phyloP scores from a whole-genome alignment of 2,888 invertebrate genomes.

The Melolontha melolontha region DNA sequence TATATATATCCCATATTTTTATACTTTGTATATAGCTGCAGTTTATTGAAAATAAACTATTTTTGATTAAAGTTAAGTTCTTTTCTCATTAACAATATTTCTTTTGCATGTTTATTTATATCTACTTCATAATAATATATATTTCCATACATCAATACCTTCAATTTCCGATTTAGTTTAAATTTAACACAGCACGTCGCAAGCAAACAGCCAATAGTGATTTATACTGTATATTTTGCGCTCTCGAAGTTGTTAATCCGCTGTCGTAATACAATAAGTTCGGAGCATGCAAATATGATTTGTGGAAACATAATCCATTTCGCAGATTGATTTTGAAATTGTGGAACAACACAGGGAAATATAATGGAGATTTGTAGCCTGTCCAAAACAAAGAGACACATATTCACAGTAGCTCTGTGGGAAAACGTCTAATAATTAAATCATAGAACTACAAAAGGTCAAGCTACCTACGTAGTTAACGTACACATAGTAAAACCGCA shows the following conservation, averaged over 20 bases:
- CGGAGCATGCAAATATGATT: conserved; percentile 4
- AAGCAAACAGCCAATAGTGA: background rate
- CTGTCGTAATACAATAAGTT: background rate
- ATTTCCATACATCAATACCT: too few relatives aligned
- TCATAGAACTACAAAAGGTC: too few relatives aligned
- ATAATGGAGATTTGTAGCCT: conserved; percentile 6
- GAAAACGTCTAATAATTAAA: conserved; percentile 1
- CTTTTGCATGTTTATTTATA: too few relatives aligned
- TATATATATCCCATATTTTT: too few relatives aligned
- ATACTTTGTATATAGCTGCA: too few relatives aligned
- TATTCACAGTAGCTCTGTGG: background rate
- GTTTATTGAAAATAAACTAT: too few relatives aligned
- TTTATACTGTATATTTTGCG: background rate
- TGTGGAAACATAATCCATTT: conserved; percentile 2
- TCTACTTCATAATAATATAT: too few relatives aligned
- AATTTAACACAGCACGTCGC: background rate
- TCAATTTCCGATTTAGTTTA: too few relatives aligned
- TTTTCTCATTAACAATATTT: too few relatives aligned
- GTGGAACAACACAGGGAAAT: background rate
- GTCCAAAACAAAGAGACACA: conserved; percentile 12
- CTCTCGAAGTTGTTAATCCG: conserved; percentile 8
- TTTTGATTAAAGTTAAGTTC: too few relatives aligned
- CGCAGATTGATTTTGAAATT: conserved; percentile 15
- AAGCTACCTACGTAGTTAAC: too few relatives aligned
- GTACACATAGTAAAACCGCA: too few relatives aligned